These are phyloP conservation scores for Tinea trinotella DNA, from an alignment of 2,888 invertebrate species.

Conservation along the genomic window DNA sequence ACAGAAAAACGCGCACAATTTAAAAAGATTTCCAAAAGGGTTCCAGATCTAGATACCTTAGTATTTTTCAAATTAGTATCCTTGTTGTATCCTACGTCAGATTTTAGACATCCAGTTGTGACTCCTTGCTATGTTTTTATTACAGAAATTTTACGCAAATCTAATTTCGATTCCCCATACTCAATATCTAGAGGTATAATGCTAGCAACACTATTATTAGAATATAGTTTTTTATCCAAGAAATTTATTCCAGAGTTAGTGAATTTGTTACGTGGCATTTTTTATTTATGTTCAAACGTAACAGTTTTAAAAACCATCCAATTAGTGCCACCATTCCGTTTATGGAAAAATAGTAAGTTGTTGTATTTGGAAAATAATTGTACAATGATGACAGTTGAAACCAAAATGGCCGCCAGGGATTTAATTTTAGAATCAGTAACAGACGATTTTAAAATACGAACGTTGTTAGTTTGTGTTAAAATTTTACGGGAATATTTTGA, in stretches of 20 bases:
- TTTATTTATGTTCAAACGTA: slow-evolving; percentile 80
- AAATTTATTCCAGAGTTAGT: slow-evolving; percentile 85
- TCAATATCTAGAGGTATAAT: slow-evolving; percentile 86
- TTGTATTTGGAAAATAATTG: slow-evolving; percentile 72
- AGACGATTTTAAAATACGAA: slow-evolving; percentile 76
- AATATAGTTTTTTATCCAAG: slow-evolving; percentile 86
- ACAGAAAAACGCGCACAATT: slow-evolving; percentile 80
- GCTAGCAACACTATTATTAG: slow-evolving; percentile 79
- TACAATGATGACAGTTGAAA: slow-evolving; percentile 40
- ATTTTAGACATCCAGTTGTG: slow-evolving; percentile 90
- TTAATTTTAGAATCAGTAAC: slow-evolving; percentile 65
- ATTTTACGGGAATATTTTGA: slow-evolving; percentile 74
- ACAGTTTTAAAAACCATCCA: slow-evolving; percentile 71
- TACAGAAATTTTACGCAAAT: slow-evolving; percentile 80
- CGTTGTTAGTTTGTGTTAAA: slow-evolving; percentile 66
- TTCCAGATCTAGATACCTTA: slow-evolving; percentile 79
- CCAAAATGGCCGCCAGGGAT: slow-evolving; percentile 71
- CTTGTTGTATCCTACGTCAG: slow-evolving; percentile 89
- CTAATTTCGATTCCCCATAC: slow-evolving; percentile 73
- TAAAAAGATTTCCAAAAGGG: slow-evolving; percentile 68
- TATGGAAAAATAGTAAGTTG: slow-evolving; percentile 64
- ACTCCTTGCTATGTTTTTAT: slow-evolving; percentile 89
- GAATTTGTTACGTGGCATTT: slow-evolving; percentile 82
- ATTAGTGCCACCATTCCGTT: slow-evolving; percentile 79
- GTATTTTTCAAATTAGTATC: slow-evolving; percentile 87